Conservation (phyloP, 2,888 invertebrate species). For the Argyra leucocephala region DNA sequence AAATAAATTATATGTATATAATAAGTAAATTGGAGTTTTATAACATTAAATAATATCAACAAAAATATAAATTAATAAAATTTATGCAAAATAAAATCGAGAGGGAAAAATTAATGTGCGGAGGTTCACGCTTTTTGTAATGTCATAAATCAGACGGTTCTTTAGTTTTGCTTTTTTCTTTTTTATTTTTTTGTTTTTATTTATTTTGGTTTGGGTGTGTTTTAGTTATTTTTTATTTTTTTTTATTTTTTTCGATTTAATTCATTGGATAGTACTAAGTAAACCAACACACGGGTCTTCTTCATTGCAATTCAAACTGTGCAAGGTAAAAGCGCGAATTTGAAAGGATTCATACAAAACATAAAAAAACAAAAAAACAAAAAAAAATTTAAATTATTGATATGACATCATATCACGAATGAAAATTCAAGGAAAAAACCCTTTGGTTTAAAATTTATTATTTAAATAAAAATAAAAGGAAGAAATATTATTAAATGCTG, state of each 20-base stretch:
- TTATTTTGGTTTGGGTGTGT: too few species aligned
- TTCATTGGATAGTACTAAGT: too few species aligned
- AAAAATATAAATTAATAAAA: constrained; percentile 22
- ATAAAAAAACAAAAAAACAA: too few species aligned
- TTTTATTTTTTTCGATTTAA: too few species aligned
- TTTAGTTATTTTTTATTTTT: too few species aligned
- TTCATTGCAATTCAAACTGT: background rate
- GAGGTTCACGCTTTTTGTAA: constrained; percentile 21
- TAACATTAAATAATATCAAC: constrained; percentile 18
- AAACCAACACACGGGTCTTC: background rate
- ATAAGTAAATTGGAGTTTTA: background rate
- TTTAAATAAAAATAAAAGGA: background rate
- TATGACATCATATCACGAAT: constrained; percentile 19
- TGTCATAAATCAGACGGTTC: constrained; percentile 18
- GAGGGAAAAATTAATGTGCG: constrained; percentile 21
- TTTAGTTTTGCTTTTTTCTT: too few species aligned
- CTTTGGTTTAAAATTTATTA: background rate
- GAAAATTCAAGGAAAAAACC: background rate
- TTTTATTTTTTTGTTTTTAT: too few species aligned
- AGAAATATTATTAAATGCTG: too few species aligned
- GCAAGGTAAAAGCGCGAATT: background rate
- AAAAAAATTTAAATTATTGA: constrained; percentile 18
- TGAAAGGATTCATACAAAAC: background rate
- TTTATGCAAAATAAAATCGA: constrained; percentile 22
- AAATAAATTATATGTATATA: background rate